These are phyloP conservation scores for Anabas testudineus DNA, from an alignment of 2,797 vertebrate genomes.

Conservation along the genomic window DNA sequence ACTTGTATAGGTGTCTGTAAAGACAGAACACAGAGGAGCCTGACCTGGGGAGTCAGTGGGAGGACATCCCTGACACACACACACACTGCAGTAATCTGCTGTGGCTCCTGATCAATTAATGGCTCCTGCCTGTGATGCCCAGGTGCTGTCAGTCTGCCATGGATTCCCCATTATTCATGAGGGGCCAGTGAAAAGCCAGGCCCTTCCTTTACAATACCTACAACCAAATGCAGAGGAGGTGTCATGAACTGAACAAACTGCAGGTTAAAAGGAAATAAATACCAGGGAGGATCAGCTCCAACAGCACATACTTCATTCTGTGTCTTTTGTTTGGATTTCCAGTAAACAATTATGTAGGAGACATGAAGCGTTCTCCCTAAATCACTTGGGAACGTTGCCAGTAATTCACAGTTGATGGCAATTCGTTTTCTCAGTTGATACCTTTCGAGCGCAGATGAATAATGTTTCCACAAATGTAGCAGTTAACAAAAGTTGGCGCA, in stretches of 20 bases:
- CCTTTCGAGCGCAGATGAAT: neutral
- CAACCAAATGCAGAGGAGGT: slow-evolving; percentile 13
- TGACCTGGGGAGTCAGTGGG: slow-evolving; percentile 63
- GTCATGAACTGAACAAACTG: slow-evolving; percentile 33
- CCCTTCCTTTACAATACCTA: slow-evolving; percentile 52
- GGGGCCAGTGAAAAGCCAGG: slow-evolving; percentile 44
- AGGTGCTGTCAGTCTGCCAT: slow-evolving; percentile 71
- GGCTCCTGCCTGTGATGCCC: slow-evolving; percentile 56
- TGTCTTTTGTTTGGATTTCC: neutral
- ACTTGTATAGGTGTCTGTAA: slow-evolving; percentile 61
- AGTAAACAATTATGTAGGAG: neutral
- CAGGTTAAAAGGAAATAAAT: slow-evolving; percentile 16
- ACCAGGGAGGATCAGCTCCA: slow-evolving; percentile 7
- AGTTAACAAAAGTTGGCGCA: neutral
- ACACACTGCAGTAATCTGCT: slow-evolving; percentile 66
- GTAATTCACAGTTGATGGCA: neutral
- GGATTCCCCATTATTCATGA: slow-evolving; percentile 78
- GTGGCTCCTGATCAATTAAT: slow-evolving; percentile 77
- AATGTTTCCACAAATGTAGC: neutral
- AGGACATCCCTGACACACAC: slow-evolving; percentile 59
- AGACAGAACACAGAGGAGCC: slow-evolving; percentile 61
- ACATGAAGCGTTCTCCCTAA: neutral
- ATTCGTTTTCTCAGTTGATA: neutral
- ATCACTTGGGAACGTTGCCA: too few relatives aligned
- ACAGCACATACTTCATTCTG: neutral